phyloP scores from a whole-genome alignment of 2,888 invertebrate species.

The Meteorus cinctellus region DNA sequence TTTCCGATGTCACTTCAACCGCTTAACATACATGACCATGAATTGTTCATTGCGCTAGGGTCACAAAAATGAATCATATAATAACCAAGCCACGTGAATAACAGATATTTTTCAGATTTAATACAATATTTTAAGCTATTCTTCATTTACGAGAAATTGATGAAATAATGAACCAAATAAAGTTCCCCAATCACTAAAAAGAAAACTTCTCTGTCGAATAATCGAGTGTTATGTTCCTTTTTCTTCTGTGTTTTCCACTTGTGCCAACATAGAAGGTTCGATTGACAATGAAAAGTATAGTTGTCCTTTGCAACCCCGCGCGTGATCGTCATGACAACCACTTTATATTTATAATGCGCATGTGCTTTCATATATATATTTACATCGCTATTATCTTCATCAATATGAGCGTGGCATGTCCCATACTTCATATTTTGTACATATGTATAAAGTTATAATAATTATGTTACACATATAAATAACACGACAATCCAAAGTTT shows the following conservation, averaged over 20 bases:
- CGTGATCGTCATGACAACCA: conserved; percentile 33
- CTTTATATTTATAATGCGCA: background rate
- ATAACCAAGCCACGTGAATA: background rate
- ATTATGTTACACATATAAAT: background rate
- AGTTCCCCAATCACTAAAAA: too few relatives aligned
- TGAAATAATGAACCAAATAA: too few relatives aligned
- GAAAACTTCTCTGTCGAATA: too few relatives aligned
- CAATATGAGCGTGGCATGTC: background rate
- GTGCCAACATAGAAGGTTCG: conserved; percentile 8
- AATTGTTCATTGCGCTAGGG: background rate
- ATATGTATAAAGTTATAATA: background rate
- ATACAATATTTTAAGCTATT: background rate
- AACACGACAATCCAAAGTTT: too few relatives aligned
- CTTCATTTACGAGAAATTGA: too few relatives aligned
- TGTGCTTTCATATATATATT: background rate
- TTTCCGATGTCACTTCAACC: background rate
- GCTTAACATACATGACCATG: background rate
- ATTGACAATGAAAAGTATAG: conserved; percentile 9
- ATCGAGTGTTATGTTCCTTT: background rate
- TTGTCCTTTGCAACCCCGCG: conserved; percentile 3
- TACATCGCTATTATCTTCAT: background rate
- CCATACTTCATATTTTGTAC: background rate
- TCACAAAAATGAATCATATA: background rate
- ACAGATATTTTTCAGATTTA: background rate
- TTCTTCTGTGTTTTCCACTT: background rate